Evolutionary conservation across 2,113 vertebrate genomes (phyloP).

Genomic region (Capreolus pygargus): DNA sequence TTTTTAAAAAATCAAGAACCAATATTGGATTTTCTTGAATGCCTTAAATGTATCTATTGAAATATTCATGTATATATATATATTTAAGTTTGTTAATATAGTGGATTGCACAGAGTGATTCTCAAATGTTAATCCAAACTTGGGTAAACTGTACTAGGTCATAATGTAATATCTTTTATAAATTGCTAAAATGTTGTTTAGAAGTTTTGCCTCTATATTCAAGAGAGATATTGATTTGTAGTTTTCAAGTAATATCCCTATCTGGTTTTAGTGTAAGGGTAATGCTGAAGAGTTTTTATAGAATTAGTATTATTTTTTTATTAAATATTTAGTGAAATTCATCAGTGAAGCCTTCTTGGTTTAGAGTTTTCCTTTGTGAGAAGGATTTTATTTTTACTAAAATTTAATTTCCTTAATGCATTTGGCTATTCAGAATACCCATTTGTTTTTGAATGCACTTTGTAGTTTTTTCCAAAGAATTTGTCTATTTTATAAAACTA

Average conservation of each 20-base stretch:
- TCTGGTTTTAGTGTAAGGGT: neutral
- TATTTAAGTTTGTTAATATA: neutral
- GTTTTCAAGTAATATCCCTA: neutral
- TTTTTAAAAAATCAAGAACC: neutral
- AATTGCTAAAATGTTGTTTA: neutral
- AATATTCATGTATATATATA: neutral
- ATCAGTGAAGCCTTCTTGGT: neutral
- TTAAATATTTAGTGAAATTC: neutral
- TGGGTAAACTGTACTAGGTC: neutral
- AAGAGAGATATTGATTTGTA: neutral
- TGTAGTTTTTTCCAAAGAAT: neutral
- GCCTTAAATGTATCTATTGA: neutral
- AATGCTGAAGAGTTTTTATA: neutral
- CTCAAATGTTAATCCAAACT: neutral
- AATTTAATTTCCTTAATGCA: neutral
- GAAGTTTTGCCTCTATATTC: neutral
- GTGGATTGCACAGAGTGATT: neutral
- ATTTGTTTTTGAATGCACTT: neutral
- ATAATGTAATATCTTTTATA: neutral
- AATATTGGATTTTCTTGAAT: neutral
- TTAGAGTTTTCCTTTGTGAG: neutral
- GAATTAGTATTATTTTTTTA: neutral
- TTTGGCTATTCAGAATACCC: neutral
- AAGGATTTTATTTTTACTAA: neutral
- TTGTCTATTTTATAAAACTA: neutral